phyloP scores from a whole-genome alignment of 2,888 invertebrate species.

The Dicyrtomina minuta region DNA sequence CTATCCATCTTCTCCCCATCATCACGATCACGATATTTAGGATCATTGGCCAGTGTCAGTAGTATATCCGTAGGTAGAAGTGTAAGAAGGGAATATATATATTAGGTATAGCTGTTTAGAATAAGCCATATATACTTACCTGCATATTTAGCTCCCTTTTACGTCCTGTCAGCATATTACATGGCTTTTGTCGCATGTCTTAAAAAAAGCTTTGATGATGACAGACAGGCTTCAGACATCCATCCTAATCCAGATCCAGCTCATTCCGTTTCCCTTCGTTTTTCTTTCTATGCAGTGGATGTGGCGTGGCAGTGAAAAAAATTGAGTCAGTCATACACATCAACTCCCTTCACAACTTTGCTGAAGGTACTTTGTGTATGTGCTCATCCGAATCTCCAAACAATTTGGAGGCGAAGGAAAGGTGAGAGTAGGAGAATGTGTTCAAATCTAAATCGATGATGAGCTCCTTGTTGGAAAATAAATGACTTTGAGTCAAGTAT shows the following conservation, averaged over 20 bases:
- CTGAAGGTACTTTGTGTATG: no score
- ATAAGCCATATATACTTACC: no score
- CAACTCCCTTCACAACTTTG: background rate
- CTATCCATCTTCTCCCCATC: background rate
- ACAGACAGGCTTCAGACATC: background rate
- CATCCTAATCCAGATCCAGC: background rate
- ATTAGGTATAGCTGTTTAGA: no score
- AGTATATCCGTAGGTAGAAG: no score
- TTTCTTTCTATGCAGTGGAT: no score
- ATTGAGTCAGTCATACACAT: background rate
- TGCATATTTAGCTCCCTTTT: background rate
- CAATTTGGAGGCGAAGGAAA: no score
- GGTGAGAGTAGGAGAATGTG: no score
- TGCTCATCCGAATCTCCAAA: no score
- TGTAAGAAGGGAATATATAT: no score
- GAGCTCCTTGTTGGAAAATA: constrained; percentile 1
- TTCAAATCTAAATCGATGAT: constrained; percentile 2
- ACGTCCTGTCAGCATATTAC: background rate
- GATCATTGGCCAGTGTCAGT: no score
- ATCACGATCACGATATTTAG: no score
- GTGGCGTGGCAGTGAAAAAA: no score
- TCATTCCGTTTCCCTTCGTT: background rate
- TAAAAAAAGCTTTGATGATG: constrained; percentile 1
- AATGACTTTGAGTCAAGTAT: background rate
- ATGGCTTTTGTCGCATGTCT: constrained; percentile 1